Evolutionary conservation across 2,113 vertebrate species (phyloP).

Genomic region (Excalfactoria chinensis): DNA sequence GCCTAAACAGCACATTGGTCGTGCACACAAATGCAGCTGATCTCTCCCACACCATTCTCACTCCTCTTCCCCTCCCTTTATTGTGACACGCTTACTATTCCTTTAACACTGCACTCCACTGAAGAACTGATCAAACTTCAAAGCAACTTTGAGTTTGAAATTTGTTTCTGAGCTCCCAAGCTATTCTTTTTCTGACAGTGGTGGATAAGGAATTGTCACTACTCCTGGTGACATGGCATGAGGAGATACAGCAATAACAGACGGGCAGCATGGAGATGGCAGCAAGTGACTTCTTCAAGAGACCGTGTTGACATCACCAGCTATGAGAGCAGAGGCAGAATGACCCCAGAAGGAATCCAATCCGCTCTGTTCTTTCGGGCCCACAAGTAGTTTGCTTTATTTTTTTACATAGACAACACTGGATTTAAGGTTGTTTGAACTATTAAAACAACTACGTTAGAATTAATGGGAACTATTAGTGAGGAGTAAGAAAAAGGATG

Average conservation of each 20-base stretch:
- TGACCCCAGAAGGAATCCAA: conserved; percentile 34
- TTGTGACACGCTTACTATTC: conserved; percentile 63
- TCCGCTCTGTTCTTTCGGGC: not conserved
- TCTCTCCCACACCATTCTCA: not conserved
- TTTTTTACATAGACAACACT: not conserved
- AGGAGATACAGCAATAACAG: conserved; percentile 61
- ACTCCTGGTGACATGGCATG: conserved; percentile 56
- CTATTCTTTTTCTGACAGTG: conserved; percentile 61
- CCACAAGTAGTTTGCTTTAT: not conserved
- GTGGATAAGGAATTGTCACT: conserved; percentile 68
- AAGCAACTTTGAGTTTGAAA: conserved; percentile 63
- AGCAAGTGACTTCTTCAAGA: conserved; percentile 58
- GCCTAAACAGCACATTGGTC: not conserved
- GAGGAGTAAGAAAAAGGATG: not conserved
- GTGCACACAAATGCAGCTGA: conserved; percentile 28
- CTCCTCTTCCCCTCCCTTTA: conserved; percentile 41
- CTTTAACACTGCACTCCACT: conserved; percentile 16
- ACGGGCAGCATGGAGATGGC: conserved; percentile 60
- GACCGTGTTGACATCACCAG: conserved; percentile 60
- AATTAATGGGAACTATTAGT: not conserved
- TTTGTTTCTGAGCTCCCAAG: conserved; percentile 64
- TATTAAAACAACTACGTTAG: not conserved
- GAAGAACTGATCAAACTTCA: conserved; percentile 72
- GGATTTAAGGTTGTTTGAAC: not conserved
- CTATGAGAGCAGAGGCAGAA: conserved; percentile 34